Base-by-base conservation (phyloP, 1,140 invertebrate species). In the Orchestia grillus region DNA sequence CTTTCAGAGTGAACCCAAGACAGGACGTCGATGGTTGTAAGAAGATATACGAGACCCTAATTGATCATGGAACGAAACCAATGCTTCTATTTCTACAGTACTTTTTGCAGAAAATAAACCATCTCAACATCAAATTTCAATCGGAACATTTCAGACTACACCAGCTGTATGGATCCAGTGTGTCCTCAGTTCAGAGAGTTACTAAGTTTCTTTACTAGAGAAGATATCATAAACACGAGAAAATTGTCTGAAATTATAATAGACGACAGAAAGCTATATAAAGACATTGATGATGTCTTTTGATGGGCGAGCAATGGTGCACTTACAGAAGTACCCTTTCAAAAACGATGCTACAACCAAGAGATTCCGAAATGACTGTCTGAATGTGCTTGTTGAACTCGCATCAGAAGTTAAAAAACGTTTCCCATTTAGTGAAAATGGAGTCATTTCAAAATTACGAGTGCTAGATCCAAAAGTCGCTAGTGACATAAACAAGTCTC, bases 51-150 rank as follows among this genome's bases (percentile, higher is more conserved):
- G 16, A 77, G 42, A 96, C 53, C 40, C 23, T 96, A 53, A 53
- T 11, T 44, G 44, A 87, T 43, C 43, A 87, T 41, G 96, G 53
- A 96, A 96, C 96, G 62, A 96, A 96, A 45, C 92, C 16, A n/a
- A 96, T 96, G 57, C 96, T 96, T 8, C 42, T 96, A 40, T 96
- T 96, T 88, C 96, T 96, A 19, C 44, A 90, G 40, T 96, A 96
- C 42, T 43, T 90, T 40, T 44, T 96, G n/a, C n/a, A 90, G 62
- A 90, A 96, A 96, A 87, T 96, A 40, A 90, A 96, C 57, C 16
- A 11, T 19, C 19, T 96, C 41, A 96, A 96, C 42, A 36, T 96
- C 16, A 87, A 96, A 53, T 96, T 96, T 45, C 96, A 96, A 42
- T 96, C 96, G 6, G 57, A 96, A 41, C 47, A 19, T 53, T 53